phyloP scores from a whole-genome alignment of 2,797 vertebrate species.

The Microctenopoma stevenorrisi region DNA sequence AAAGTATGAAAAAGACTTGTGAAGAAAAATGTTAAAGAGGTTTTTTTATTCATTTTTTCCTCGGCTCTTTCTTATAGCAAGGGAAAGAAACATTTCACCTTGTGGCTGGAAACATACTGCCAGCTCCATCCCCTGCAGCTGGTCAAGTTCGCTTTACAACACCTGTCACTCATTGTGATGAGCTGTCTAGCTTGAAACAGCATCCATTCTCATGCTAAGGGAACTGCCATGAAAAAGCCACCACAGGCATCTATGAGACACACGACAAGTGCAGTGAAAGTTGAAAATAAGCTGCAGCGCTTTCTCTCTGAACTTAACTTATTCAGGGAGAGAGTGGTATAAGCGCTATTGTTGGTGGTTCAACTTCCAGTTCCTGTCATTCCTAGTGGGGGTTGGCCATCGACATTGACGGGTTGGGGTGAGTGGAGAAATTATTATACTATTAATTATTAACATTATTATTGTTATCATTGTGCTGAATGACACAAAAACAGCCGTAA shows the following conservation, averaged over 20 bases:
- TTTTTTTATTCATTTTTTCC: constrained; percentile 4
- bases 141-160: constrained; percentile 34
- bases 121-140: constrained; percentile 21
- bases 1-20: neutral
- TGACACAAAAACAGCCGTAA: constrained; percentile 6
- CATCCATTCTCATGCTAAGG: constrained; percentile 24
- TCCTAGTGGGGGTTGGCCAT: too few species aligned
- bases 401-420: too few species aligned
- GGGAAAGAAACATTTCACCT: constrained; percentile 15
- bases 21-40: neutral
- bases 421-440: too few species aligned
- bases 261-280: constrained; percentile 26
- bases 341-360: too few species aligned
- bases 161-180: constrained; percentile 58
- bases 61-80: constrained; percentile 10
- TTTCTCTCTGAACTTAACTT: constrained; percentile 19
- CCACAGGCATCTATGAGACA: constrained; percentile 43
- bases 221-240: constrained; percentile 20
- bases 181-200: constrained; percentile 35
- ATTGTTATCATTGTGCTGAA: constrained; percentile 22
- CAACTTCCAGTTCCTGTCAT: too few species aligned
- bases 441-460: neutral
- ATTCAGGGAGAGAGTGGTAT: too few species aligned
- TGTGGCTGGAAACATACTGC: constrained; percentile 23
- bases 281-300: constrained; percentile 27